Conservation (phyloP, 2,797 vertebrate genomes). For the Busarellus nigricollis region DNA sequence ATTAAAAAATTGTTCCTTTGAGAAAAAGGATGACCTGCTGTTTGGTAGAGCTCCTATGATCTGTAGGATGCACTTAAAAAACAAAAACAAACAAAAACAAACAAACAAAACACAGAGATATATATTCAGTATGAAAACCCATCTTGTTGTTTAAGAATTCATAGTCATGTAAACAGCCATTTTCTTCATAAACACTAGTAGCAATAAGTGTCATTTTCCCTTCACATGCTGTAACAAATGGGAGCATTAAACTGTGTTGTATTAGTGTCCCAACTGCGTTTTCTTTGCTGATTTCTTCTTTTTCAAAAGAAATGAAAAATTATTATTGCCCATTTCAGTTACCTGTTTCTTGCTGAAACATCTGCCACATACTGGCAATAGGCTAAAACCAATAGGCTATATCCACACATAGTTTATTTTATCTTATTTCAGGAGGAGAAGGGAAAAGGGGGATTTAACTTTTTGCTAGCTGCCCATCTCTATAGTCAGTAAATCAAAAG, state of each 20-base stretch:
- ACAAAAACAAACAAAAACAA: not conserved
- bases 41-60: not conserved
- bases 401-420: not conserved
- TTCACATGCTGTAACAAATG: not conserved
- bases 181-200: not conserved
- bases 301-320: not conserved
- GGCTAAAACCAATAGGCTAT: not conserved
- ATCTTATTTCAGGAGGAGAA: not conserved
- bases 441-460: not conserved
- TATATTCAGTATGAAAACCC: not conserved
- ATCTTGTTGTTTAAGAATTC: not conserved
- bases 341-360: not conserved
- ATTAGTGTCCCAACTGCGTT: not conserved
- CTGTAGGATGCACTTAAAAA: not conserved
- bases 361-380: not conserved
- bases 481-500: not conserved
- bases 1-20: not conserved
- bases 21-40: not conserved
- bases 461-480: not conserved
- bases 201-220: not conserved
- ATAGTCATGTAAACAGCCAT: not conserved
- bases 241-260: not conserved
- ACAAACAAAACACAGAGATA: not conserved
- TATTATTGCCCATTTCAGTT: not conserved
- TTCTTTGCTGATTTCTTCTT: not conserved